Conservation (phyloP, 2,797 vertebrate species). For the Danio albolineatus region DNA sequence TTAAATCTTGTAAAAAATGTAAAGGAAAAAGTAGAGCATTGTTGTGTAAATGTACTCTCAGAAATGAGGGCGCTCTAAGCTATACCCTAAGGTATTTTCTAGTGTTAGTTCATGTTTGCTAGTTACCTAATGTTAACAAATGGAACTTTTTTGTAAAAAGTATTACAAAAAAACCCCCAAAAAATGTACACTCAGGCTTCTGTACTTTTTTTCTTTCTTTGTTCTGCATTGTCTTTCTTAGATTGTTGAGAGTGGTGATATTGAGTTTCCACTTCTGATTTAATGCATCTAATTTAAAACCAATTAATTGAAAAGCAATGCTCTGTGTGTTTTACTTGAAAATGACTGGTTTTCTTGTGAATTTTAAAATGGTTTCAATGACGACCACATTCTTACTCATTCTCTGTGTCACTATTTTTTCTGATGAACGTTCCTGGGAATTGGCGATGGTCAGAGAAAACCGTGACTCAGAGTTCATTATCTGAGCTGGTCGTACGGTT, state of each 20-base stretch:
- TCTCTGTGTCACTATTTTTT: background rate
- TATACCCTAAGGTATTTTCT: background rate
- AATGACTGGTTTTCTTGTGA: background rate
- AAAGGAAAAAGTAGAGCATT: too few relatives aligned
- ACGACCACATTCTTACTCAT: background rate
- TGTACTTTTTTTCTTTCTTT: too few relatives aligned
- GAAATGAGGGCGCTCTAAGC: too few relatives aligned
- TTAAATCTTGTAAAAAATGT: too few relatives aligned
- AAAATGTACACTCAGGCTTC: too few relatives aligned
- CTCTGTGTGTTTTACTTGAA: background rate
- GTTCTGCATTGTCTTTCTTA: background rate
- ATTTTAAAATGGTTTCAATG: background rate
- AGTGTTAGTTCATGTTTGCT: background rate
- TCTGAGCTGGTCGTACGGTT: conserved; percentile 19
- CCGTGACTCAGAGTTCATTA: conserved; percentile 45
- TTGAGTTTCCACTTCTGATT: background rate
- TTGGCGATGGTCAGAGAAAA: conserved; percentile 23
- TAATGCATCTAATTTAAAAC: background rate
- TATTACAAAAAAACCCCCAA: background rate
- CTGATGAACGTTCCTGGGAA: background rate
- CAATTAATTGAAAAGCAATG: background rate
- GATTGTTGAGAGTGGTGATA: conserved; percentile 17
- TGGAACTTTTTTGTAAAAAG: background rate
- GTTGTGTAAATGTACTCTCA: too few relatives aligned
- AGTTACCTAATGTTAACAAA: background rate